Evolutionary conservation across 2,888 invertebrate genomes (phyloP), one percentile per base, ranked within the genome.

Genomic region (Drosophila kuntzei): DNA sequence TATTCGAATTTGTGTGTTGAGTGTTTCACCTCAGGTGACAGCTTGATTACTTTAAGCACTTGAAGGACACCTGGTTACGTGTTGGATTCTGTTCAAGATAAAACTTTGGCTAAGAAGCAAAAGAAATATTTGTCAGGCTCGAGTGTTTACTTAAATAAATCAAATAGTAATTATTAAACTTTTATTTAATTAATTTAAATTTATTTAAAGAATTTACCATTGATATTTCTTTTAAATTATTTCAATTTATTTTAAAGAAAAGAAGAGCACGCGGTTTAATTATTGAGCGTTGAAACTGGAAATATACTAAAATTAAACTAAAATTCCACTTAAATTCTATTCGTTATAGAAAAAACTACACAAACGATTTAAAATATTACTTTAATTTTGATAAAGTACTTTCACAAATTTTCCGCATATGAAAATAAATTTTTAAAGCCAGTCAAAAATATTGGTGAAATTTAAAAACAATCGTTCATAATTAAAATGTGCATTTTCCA

Each of bases 41-140:
- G 41, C 41, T 54, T 54, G 53, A 54, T 54, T 54, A 54, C 53
- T 54, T 41, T 32, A 41, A 43, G 53, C 41, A 54, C 41, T 41
- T 54, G 14, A 29, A 54, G 41, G 29, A 54, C 53, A 54, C 41
- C 41, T 54, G 53, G 47, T 29, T 29, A 41, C 41, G n/a, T 41
- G 29, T 29, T 41, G 11, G 27, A 27, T 29, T 39, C 27, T 22
- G 20, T 34, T 22, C 3, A n/a, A n/a, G 16, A 32, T 7, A n/a
- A n/a, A n/a, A n/a, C 20, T n/a, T 34, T 18, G n/a, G 9, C 8
- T 4, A 39, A 14, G 16, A 51, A 3, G 0, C 20, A 41, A 53
- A 29, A 29, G 16, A 29, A 12, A 20, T 29, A n/a, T 37, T 6
- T 50, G 34, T 4, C 22, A 11, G 22, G 11, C 36, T 36, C 16